Conservation (phyloP, 2,888 invertebrate genomes). For the Salpingus planirostris region DNA sequence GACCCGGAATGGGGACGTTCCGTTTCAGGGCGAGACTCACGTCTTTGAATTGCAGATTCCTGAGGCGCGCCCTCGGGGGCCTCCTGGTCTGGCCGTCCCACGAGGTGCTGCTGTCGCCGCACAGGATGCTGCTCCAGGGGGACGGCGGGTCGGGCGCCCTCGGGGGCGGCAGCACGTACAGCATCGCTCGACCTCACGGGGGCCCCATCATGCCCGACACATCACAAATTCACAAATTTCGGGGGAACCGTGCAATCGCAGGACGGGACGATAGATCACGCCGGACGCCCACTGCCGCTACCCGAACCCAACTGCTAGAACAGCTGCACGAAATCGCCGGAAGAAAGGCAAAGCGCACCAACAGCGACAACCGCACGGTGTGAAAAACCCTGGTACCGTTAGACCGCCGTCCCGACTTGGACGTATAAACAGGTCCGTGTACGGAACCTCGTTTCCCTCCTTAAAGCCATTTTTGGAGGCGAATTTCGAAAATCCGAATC, state of each 20-base stretch:
- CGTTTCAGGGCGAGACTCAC: too few species aligned
- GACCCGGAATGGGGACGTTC: too few species aligned
- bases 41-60: slow-evolving; percentile 17
- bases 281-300: neutral
- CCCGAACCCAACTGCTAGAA: slow-evolving; percentile 14
- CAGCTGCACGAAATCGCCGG: slow-evolving; percentile 14
- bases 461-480: too few species aligned
- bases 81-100: slow-evolving; percentile 15
- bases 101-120: slow-evolving; percentile 22
- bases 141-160: slow-evolving; percentile 43
- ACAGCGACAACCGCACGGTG: slow-evolving; percentile 23
- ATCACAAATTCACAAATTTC: neutral
- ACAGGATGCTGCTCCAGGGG: slow-evolving; percentile 44
- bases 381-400: slow-evolving; percentile 26
- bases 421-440: too few species aligned
- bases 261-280: neutral
- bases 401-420: slow-evolving; percentile 16
- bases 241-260: neutral
- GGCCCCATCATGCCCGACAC: slow-evolving; percentile 14
- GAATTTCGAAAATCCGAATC: too few species aligned
- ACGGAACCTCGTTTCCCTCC: too few species aligned
- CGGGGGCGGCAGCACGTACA: slow-evolving; percentile 46
- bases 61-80: slow-evolving; percentile 22
- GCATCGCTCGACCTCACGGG: slow-evolving; percentile 28
- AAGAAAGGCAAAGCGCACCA: too few species aligned